phyloP scores from a whole-genome alignment of 92 coral and sea anemone species.

The Palythoa grandis region DNA sequence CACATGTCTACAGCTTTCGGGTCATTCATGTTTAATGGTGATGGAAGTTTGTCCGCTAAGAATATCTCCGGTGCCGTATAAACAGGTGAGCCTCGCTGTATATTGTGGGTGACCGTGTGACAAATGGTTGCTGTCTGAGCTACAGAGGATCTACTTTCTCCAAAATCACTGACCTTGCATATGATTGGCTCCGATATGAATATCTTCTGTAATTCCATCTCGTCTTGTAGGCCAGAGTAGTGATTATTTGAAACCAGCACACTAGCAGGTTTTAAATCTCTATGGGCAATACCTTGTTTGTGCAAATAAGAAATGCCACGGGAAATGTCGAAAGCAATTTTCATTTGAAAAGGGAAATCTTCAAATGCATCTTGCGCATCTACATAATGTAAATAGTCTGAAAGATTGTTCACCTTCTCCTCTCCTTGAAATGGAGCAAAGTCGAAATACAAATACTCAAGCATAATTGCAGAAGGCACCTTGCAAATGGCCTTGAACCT shows the following conservation, averaged over 20 bases:
- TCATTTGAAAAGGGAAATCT: not conserved
- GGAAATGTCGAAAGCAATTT: slow-evolving; percentile 33
- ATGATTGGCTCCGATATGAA: slow-evolving; percentile 20
- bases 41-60: not conserved
- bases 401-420: slow-evolving; percentile 1
- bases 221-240: not conserved
- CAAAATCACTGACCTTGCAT: slow-evolving; percentile 39
- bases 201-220: slow-evolving; percentile 5
- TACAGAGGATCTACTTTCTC: slow-evolving; percentile 9
- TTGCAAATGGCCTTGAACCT: slow-evolving; percentile 35
- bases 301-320: slow-evolving; percentile 45
- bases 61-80: slow-evolving; percentile 30
- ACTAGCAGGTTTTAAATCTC: slow-evolving; percentile 43
- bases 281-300: slow-evolving; percentile 14
- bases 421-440: slow-evolving; percentile 33
- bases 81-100: slow-evolving; percentile 2
- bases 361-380: slow-evolving; percentile 1
- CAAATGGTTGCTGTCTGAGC: slow-evolving; percentile 12
- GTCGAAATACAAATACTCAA: slow-evolving; percentile 37
- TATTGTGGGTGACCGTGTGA: not conserved
- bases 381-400: slow-evolving; percentile 24
- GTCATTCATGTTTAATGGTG: not conserved
- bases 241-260: slow-evolving; percentile 46
- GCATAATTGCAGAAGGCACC: slow-evolving; percentile 28
- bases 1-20: slow-evolving; percentile 22